Conservation (phyloP, 2,888 invertebrate species). For the Melanchra persicariae region DNA sequence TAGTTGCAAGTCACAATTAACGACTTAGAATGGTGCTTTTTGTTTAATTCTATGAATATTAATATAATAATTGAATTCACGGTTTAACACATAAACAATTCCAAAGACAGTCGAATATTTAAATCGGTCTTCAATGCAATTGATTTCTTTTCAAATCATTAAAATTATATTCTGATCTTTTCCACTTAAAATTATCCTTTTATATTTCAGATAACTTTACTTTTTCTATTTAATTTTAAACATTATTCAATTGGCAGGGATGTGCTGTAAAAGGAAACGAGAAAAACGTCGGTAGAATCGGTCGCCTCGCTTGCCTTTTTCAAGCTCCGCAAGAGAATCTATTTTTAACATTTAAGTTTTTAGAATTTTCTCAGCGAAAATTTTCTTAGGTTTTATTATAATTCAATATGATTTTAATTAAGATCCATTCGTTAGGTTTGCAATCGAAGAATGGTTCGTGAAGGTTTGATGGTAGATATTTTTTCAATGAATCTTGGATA, state of each 20-base stretch:
- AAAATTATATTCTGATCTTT: neutral
- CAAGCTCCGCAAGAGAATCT: conserved; percentile 5
- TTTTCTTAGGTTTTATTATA: conserved; percentile 7
- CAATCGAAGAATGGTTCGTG: neutral
- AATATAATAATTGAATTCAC: no score
- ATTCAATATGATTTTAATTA: conserved; percentile 27
- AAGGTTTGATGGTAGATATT: conserved; percentile 3
- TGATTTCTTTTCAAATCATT: neutral
- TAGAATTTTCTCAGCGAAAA: neutral
- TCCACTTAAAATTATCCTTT: neutral
- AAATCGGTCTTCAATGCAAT: neutral
- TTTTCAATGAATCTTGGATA: neutral
- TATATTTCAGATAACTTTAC: conserved; percentile 5
- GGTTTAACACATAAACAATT: neutral
- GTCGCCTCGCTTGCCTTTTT: neutral
- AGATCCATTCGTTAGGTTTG: conserved; percentile 14
- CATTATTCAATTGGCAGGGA: conserved; percentile 2
- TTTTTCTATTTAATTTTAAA: conserved; percentile 24
- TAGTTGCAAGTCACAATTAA: no score
- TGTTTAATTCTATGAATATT: no score
- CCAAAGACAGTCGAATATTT: neutral
- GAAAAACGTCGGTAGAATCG: neutral
- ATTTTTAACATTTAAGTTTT: conserved; percentile 11
- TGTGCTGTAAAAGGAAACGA: neutral
- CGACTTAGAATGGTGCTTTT: no score